Evolutionary conservation across 1,140 invertebrate genomes (phyloP).

Genomic region (Aphaenogaster rudis): DNA sequence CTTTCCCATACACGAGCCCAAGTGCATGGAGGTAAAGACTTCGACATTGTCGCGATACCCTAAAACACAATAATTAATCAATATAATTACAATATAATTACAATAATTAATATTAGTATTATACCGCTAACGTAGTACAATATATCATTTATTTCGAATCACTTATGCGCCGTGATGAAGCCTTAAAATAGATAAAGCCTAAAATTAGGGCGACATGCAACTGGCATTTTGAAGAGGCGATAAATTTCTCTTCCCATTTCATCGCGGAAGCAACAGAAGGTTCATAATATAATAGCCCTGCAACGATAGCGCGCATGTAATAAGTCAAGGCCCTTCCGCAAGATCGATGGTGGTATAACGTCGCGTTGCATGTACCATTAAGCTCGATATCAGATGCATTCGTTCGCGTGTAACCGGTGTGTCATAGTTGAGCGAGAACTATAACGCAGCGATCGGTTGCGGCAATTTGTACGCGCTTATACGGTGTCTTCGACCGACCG

Average conservation of each 20-base stretch:
- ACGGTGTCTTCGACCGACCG: conserved; percentile 29
- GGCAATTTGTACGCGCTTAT: conserved; percentile 47
- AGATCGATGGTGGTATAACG: conserved; percentile 63
- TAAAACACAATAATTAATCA: conserved; percentile 45
- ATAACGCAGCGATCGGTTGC: conserved; percentile 28
- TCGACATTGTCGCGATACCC: background rate
- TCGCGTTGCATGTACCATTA: conserved; percentile 11
- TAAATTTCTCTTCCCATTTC: conserved; percentile 24
- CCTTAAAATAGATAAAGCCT: conserved; percentile 21
- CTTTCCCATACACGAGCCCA: conserved; percentile 92
- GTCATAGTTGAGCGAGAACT: conserved; percentile 20
- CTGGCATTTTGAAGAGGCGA: conserved; percentile 9
- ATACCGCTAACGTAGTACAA: background rate
- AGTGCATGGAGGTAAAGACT: conserved; percentile 91
- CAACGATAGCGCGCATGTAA: conserved; percentile 42
- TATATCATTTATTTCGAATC: background rate
- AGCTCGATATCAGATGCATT: conserved; percentile 51
- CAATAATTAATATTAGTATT: too few species aligned
- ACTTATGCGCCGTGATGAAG: background rate
- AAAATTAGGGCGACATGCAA: background rate
- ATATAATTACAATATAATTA: conserved; percentile 15
- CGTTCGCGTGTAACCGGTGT: conserved; percentile 16
- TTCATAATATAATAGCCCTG: conserved; percentile 35
- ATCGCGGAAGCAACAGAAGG: conserved; percentile 36
- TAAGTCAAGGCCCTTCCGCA: conserved; percentile 67